These are phyloP conservation scores for Paramormyrops hopkinsi DNA, from an alignment of 2,797 vertebrate genomes.

Conservation along the genomic window DNA sequence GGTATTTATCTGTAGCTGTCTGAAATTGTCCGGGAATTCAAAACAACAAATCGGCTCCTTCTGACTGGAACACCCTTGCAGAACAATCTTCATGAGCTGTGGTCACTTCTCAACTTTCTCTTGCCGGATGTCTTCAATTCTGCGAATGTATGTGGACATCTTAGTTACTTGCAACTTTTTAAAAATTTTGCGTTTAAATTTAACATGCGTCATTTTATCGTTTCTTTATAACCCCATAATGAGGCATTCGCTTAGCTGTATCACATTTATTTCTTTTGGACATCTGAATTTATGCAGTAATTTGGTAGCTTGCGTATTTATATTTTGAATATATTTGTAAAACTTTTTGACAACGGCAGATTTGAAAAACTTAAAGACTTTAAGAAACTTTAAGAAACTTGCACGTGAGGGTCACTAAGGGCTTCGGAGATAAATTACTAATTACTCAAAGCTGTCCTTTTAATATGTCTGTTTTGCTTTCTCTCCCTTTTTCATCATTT, in stretches of 20 bases:
- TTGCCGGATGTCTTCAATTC: constrained; percentile 84
- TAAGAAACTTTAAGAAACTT: background rate
- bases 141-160: constrained; percentile 66
- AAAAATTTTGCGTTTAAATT: background rate
- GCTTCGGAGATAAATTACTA: background rate
- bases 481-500: background rate
- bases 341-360: background rate
- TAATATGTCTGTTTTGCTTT: background rate
- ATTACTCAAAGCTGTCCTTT: background rate
- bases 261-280: background rate
- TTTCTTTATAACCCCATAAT: background rate
- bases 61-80: constrained; percentile 79
- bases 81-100: constrained; percentile 81
- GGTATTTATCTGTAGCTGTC: constrained; percentile 61
- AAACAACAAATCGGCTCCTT: constrained; percentile 78
- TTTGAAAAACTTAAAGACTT: background rate
- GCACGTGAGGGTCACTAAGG: background rate
- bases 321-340: background rate
- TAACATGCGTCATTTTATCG: background rate
- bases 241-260: background rate
- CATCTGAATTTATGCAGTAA: background rate
- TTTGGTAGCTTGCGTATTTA: background rate
- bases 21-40: constrained; percentile 82
- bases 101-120: constrained; percentile 81
- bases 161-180: background rate